Evolutionary conservation across 2,797 vertebrate genomes (phyloP).

Genomic region (Galagoides demidoff): DNA sequence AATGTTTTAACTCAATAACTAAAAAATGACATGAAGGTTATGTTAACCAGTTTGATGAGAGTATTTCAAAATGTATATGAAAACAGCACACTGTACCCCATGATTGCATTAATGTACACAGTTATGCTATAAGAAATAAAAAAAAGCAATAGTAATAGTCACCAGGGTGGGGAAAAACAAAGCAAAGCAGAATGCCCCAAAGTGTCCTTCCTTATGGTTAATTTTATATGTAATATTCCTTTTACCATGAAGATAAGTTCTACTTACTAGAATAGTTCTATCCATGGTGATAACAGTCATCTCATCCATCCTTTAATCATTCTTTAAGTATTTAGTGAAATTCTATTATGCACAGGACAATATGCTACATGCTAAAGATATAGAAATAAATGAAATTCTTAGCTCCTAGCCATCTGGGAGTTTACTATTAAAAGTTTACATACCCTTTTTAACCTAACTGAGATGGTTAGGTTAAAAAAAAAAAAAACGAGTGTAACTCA

Average conservation of each 20-base stretch:
- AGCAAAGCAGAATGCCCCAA: conserved; percentile 35
- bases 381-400: conserved; percentile 13
- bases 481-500: neutral
- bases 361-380: neutral
- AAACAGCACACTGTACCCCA: no score
- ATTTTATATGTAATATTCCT: conserved; percentile 39
- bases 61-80: no score
- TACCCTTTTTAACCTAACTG: neutral
- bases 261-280: conserved; percentile 26
- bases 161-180: neutral
- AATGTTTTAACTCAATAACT: no score
- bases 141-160: conserved; percentile 53
- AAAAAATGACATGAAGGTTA: no score
- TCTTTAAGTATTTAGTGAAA: conserved; percentile 38
- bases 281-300: neutral
- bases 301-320: conserved; percentile 25
- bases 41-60: no score
- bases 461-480: neutral
- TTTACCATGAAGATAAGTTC: conserved; percentile 37
- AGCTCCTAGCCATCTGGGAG: neutral
- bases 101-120: no score
- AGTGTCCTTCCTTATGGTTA: neutral
- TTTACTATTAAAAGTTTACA: conserved; percentile 13
- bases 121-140: no score
- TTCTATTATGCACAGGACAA: conserved; percentile 39